Conservation (phyloP, 30 jellyfish, hydroid and myxozoan genomes). For the Hydra vulgaris region DNA sequence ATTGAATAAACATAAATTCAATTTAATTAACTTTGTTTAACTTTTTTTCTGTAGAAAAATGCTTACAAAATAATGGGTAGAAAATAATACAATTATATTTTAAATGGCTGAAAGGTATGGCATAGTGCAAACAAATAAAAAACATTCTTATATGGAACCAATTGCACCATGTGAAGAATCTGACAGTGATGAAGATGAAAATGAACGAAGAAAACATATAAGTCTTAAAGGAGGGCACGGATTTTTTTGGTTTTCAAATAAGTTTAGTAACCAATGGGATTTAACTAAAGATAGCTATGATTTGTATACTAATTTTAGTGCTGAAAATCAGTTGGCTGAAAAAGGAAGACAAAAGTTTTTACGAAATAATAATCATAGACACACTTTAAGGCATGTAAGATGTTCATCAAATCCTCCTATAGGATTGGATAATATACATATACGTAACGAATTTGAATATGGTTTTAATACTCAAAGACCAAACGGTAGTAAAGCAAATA, state of each 20-base stretch:
- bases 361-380: slow-evolving; percentile 14
- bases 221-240: slow-evolving; percentile 69
- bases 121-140: not conserved
- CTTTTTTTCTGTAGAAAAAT: not conserved
- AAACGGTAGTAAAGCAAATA: slow-evolving; percentile 26
- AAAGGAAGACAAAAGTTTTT: not conserved
- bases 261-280: slow-evolving; percentile 25
- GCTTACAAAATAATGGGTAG: not conserved
- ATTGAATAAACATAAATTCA: not conserved
- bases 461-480: slow-evolving; percentile 72
- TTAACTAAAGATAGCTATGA: slow-evolving; percentile 11
- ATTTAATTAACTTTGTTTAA: too few species aligned
- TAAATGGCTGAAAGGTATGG: not conserved
- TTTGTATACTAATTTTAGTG: not conserved
- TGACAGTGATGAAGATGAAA: slow-evolving; percentile 59
- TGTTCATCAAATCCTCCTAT: slow-evolving; percentile 1
- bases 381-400: slow-evolving; percentile 8
- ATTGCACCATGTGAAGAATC: slow-evolving; percentile 50
- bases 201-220: slow-evolving; percentile 43
- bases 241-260: slow-evolving; percentile 12
- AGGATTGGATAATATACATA: slow-evolving; percentile 54
- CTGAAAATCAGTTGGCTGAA: not conserved
- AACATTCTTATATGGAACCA: not conserved
- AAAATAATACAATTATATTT: too few species aligned
- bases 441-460: slow-evolving; percentile 61